Base-by-base conservation (phyloP, 2,113 vertebrate species). In the Capreolus pygargus region DNA sequence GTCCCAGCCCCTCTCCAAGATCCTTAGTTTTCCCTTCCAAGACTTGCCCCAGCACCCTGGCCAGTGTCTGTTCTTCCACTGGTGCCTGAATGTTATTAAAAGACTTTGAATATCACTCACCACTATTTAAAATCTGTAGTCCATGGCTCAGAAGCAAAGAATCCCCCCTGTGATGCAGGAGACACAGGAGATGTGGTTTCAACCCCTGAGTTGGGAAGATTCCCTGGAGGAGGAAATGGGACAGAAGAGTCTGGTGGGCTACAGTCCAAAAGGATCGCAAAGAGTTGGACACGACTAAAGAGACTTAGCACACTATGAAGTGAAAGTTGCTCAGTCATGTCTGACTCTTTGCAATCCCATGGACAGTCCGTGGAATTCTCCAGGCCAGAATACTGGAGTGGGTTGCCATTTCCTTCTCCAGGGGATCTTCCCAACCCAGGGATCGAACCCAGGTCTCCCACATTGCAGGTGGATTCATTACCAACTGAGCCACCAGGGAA, bases 11-110 rank as follows among this genome's bases (percentile, higher is more conserved):
- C 21, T 58, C 16, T 17, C 54, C 27, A 1, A 74, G 52, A 58
- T 17, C 28, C 52, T 13, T 9, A n/a, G 7, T 19, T n/a, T 39
- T 76, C 47, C 61, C 39, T 43, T 25, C 79, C 30, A 43, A 58
- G 78, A 17, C 7, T 27, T 33, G 17, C 36, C 21, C 33, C 92
- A 78, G 83, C 39, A 64, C 50, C 39, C 27, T 5, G 47, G 90
- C 85, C 82, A 43, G 43, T 1, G 0, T 2, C 95, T n/a, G 17
- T 6, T 43, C 30, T 6, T 17, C 1, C 2, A 3, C 1, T 36
- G 39, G 15, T 61, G 10, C 33, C n/a, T 39, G 25, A 7, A 10
- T 21, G 76, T n/a, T 82, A 43, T 33, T 76, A 16, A 45, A 82
- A 78, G 78, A 52, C 21, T 50, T 19, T 67, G 14, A 78, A 3